Evolutionary conservation across 2,888 invertebrate species (phyloP), one percentile per base, ranked within the genome.

Genomic region (Chaitophorus viminalis): DNA sequence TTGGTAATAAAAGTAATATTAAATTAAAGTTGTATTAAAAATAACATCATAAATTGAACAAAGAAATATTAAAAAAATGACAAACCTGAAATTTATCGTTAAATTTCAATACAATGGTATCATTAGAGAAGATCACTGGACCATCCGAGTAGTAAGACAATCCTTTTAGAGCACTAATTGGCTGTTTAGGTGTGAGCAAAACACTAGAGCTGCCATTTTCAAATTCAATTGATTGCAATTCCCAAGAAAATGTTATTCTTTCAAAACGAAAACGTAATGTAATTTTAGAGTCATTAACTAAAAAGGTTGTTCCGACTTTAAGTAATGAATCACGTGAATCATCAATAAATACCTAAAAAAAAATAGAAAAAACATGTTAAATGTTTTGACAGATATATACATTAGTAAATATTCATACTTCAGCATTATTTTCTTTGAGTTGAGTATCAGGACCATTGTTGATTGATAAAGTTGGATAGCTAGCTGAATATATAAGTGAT

Each of bases 401-500:
- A 60, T 18, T 5, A 4, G 4, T 60, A 33, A 31, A 72, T 25
- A 8, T 65, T 68, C 39, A 68, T 86, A 77, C 79, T 36, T 77
- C 46, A 60, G 52, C n/a, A 17, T 36, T 29, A 14, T 52, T 9
- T 25, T 8, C 70, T 81, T 79, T 4, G 33, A 87, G 79, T 79
- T 70, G 39, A 70, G 72, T 79, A 31, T 25, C 33, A 31, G 82
- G 70, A 25, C 36, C 70, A 36, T 75, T 31, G 72, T 70, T 18
- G 31, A 39, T 52, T 76, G 82, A 75, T 60, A 85, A 79, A 3
- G 60, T 83, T 11, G 89, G 89, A 81, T 78, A 52, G 17, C 72
- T 81, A 33, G 81, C 82, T 29, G 89, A 88, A 21, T 89, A 89
- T 31, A 89, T 82, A 33, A 89, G 68, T 33, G 77, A 70, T 25